phyloP scores from a whole-genome alignment of 2,797 vertebrate species.

The Galago senegalensis region DNA sequence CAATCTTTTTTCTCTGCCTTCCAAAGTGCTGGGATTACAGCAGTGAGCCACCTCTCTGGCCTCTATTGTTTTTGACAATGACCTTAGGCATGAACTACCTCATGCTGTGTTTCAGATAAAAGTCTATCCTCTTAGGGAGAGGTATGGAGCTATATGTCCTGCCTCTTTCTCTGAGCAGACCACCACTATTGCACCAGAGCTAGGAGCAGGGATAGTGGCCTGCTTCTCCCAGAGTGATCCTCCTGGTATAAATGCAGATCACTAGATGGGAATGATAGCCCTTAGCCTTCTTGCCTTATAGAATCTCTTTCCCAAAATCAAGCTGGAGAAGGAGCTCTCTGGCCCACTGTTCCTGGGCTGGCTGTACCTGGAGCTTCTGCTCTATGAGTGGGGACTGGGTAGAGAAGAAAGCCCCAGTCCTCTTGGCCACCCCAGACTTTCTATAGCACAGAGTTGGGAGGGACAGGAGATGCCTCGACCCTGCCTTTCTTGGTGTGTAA shows the following conservation, averaged over 20 bases:
- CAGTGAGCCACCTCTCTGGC: background rate
- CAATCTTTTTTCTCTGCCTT: background rate
- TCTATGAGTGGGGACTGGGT: background rate
- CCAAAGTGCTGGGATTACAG: background rate
- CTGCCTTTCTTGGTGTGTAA: background rate
- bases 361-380: background rate
- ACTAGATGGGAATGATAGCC: background rate
- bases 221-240: background rate
- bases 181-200: background rate
- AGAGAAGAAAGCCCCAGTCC: background rate
- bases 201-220: background rate
- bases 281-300: background rate
- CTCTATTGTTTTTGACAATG: background rate
- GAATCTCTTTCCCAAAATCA: background rate
- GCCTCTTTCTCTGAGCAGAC: background rate
- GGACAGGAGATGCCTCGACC: background rate
- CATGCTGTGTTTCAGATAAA: background rate
- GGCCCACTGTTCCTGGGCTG: background rate
- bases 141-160: background rate
- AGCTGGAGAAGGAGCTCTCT: background rate
- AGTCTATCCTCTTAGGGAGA: background rate
- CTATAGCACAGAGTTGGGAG: background rate
- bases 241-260: no score
- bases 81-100: background rate
- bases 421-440: background rate